Evolutionary conservation across 2,888 invertebrate species (phyloP), one percentile per base, ranked within the genome.

Genomic region (Carcina quercana): DNA sequence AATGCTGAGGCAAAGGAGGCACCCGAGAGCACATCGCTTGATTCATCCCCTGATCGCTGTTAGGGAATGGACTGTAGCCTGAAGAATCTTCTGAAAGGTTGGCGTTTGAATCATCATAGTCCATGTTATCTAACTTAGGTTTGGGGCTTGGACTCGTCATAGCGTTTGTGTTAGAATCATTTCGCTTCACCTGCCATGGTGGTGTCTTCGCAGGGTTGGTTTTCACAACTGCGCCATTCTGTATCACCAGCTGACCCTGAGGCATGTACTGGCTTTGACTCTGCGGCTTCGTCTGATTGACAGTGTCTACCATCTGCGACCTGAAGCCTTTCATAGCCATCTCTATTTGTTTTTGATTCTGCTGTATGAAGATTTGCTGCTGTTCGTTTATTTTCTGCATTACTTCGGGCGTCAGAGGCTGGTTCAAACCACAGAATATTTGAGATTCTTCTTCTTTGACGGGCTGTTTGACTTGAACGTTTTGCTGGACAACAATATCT

Each of bases 1-100:
- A 82, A 57, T 91, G 90, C 55, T 90, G 91, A 43, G 91, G 91
- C 25, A 92, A 63, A 0, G 91, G 91, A 12, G 91, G 91, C 6
- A 92, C 91, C 38, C 91, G 86, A 38, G 91, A 88, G 48, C 89
- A 89, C 53, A 86, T 84, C 20, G 83, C 84, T 47, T 85, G 86
- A 7, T 24, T 24, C 5, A 17, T 17, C 11, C 10, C 12, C 11
- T 11, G n/a, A n/a, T 80, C 78, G 38, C 63, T 73, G 40, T 58
- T 69, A 4, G 68, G 50, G 39, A 66, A 78, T 0, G 70, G 66
- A 43, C 62, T 71, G 13, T 60, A 68, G 21, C 64, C 50, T 3
- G 71, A 58, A 4, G 73, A 66, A 32, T 82, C 80, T 30, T 82
- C 82, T 21, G 73, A 66, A 47, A 67, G 47, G 36, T 61, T 72